Base-by-base conservation (phyloP, 2,888 invertebrate species). In the Meloe dianella region DNA sequence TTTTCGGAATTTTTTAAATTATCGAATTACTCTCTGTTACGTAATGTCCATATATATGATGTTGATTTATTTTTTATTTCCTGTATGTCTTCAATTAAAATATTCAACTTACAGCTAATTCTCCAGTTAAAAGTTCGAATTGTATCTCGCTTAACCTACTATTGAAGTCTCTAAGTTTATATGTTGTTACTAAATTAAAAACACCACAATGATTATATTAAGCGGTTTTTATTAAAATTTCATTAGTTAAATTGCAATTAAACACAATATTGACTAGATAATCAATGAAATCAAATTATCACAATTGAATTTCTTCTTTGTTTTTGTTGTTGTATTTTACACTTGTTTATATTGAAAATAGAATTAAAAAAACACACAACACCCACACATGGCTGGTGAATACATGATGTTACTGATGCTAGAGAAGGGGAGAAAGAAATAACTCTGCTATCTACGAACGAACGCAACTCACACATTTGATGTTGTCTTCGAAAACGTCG, bases 1-100 rank as follows among this genome's bases (percentile, higher is more conserved):
- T 67, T 67, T 63, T 64, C 60, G 63, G 60, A 63, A 66, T 66
- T 58, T 60, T 60, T 66, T 60, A 63, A 38, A 62, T 63, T 41
- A 54, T 60, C 30, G 30, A n/a, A 57, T 10, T 47, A 3, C 20
- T 20, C 20, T 47, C 47, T 20, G 20, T 47, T 47, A 17, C 17
- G 12, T 35, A 17, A n/a, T 17, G 10, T 17, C n/a, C 2, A 17
- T 41, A 7, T 10, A 20, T 20, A 0, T 2, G 20, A 7, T 35
- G 20, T 2, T 20, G 20, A 5, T 35, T 35, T 35, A 35, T 20
- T 17, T 8, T 47, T 3, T 20, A 24, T 24, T 54, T 54, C 54
- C 54, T 22, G 54, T 54, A 54, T 54, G 24, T 54, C 20, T 54
- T 9, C 22, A 12, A 54, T 54, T 24, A 54, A 54, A 54, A 24